These are phyloP conservation scores for Euglossa dilemma DNA, from an alignment of 1,140 invertebrate genomes.

Conservation along the genomic window DNA sequence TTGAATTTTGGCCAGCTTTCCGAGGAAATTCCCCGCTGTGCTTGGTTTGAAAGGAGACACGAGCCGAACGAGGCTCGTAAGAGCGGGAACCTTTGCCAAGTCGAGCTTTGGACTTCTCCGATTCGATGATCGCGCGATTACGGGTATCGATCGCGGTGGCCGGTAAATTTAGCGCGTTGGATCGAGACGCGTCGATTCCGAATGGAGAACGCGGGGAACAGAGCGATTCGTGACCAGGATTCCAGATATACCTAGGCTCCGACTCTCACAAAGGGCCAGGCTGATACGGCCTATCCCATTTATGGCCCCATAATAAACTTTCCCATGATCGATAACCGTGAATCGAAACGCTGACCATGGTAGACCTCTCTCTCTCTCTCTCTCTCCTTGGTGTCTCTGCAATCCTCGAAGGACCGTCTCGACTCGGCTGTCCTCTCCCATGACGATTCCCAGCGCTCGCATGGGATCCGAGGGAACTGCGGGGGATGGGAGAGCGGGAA, in stretches of 20 bases:
- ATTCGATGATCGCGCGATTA: conserved; percentile 27
- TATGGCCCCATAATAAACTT: conserved; percentile 64
- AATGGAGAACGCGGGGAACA: conserved; percentile 16
- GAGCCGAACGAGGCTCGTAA: neutral
- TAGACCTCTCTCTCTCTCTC: neutral
- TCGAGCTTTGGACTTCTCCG: neutral
- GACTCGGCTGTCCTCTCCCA: too few species aligned
- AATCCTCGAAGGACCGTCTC: neutral
- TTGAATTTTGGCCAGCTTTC: too few species aligned
- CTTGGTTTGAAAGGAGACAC: neutral
- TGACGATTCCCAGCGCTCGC: too few species aligned
- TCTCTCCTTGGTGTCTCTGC: neutral
- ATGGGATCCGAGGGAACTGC: neutral
- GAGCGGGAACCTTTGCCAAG: neutral
- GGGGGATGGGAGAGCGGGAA: too few species aligned
- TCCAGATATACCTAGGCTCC: conserved; percentile 7
- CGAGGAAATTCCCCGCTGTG: too few species aligned
- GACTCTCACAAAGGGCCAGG: conserved; percentile 28
- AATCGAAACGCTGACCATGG: neutral
- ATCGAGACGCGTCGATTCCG: conserved; percentile 46
- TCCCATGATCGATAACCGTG: conserved; percentile 34
- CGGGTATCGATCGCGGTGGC: conserved; percentile 36
- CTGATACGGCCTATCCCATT: conserved; percentile 52
- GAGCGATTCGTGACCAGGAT: conserved; percentile 54
- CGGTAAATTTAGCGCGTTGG: conserved; percentile 50